Evolutionary conservation across 2,797 vertebrate species (phyloP), one percentile per base, ranked within the genome.

Genomic region (Phyllotis vaccarum): DNA sequence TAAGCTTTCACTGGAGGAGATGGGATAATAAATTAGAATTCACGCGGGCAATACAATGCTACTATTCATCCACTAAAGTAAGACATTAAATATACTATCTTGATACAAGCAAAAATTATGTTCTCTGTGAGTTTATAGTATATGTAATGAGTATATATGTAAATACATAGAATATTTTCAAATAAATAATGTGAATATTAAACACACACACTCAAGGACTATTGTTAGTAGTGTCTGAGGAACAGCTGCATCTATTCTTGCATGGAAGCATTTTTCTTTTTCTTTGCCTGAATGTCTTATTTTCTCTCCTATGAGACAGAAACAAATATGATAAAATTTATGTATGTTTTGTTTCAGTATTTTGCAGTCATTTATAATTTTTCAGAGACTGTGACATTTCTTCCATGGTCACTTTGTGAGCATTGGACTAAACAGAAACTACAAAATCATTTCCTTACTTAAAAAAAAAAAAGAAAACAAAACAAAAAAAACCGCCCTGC

Each of bases 91-190:
- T 22, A 74, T 74, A 58, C 8, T 66, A 80, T 22, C 34, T 72
- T 93, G 37, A 88, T 46, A 92, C 54, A 78, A 64, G 5, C 52
- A 83, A 89, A 87, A 96, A 92, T 52, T 46, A 62, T 58, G 31
- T 17, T 40, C 40, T 56, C 2, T 70, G 34, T 80, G 34, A 10
- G 34, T 70, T 52, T n/a, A 29, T 24, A 31, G 11, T 62, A 3
- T 40, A n/a, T 62, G 31, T 34, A 34, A 70, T 43, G 3, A 19
- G 6, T 3, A 29, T 34, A 70, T 24, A 16, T 68, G 27, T 17
- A 29, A 27, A 27, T 60, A 76, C 83, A 46, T 60, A 37, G 22
- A 52, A 62, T 37, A 52, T 43, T 74, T 34, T 16, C 82, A 54
- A 81, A 76, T 46, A 52, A 27, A 66, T 22, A 21, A 66, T 31